Evolutionary conservation across 2,797 vertebrate species (phyloP), one percentile per base, ranked within the genome.

Genomic region (Tokudaia tokunoshimensis): DNA sequence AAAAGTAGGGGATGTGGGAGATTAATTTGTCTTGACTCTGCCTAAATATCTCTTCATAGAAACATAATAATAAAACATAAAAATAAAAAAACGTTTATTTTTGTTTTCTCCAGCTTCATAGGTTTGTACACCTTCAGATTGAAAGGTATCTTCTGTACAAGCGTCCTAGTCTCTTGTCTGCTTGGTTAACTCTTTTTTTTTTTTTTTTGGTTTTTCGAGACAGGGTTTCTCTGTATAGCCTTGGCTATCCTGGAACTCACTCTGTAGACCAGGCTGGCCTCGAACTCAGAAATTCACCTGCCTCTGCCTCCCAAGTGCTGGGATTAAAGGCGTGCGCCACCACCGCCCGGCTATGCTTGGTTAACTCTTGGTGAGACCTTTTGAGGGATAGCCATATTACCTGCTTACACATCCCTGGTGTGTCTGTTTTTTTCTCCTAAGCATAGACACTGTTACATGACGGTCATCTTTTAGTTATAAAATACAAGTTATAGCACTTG

Each of bases 1-100:
- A 91, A 80, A 92, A 95, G 47, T 44, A 29, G 31, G 76, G 29
- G 50, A 59, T 57, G 1, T 47, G 1, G 44, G 75, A n/a, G 2
- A 52, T 31, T 94, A 75, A 34, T 70, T 85, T 93, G 83, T 86
- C n/a, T 89, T 81, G 92, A 37, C 5, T 74, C 20, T 52, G 13
- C 34, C 65, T 87, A 50, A 92, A 94, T 92, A 83, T 94, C 2
- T 96, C 17, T 86, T 94, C 79, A 93, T 34, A 52, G 81, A 75
- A 83, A 78, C 19, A 24, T 61, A 57, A 82, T 89, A 41, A 41
- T 41, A 41, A 41, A 41, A 41, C 41, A 41, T 41, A 41, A 41
- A 41, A 41, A 41, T 84, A 94, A 67, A 50, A 93, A 93, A 63
- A 63, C 29, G 3, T 52, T 50, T 82, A 79, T 91, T 82, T 52